Conservation (phyloP, 2,888 invertebrate species). For the Drosophila setosimentum region DNA sequence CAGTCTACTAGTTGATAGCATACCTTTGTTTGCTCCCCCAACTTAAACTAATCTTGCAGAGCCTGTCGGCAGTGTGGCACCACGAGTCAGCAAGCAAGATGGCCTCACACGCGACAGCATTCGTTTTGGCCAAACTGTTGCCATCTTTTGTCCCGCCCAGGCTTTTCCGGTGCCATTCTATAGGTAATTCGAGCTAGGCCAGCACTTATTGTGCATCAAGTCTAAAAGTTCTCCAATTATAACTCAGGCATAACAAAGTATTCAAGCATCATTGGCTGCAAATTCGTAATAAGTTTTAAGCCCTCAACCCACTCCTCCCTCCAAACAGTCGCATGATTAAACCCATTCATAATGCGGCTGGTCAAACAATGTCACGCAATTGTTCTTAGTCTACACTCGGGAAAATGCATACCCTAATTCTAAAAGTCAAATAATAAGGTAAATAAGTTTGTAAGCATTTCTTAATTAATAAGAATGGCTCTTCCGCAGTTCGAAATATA, state of each 20-base stretch:
- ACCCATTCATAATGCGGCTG: conserved; percentile 37
- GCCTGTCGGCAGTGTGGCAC: conserved; percentile 86
- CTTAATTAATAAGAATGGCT: not conserved
- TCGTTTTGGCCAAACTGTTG: conserved; percentile 87
- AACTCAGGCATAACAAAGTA: conserved; percentile 39
- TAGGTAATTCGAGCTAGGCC: conserved; percentile 83
- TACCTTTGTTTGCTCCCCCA: not conserved
- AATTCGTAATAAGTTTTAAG: conserved; percentile 52
- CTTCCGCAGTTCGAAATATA: not conserved
- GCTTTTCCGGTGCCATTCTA: conserved; percentile 86
- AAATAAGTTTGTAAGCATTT: not conserved
- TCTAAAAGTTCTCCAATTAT: conserved; percentile 49
- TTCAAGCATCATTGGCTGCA: conserved; percentile 63
- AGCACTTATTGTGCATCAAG: conserved; percentile 13
- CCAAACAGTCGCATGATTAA: conserved; percentile 45
- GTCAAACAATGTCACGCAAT: conserved; percentile 48
- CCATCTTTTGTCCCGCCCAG: conserved; percentile 88
- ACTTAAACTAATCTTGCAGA: conserved; percentile 66
- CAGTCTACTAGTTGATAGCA: not conserved
- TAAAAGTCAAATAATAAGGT: not conserved
- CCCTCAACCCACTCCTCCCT: not conserved
- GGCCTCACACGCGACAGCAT: conserved; percentile 87
- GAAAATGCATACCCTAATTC: not conserved
- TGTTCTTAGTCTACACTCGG: conserved; percentile 1
- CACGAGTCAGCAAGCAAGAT: conserved; percentile 90